Evolutionary conservation across 1,140 invertebrate genomes (phyloP).

Genomic region (Leptoteleia sp.): DNA sequence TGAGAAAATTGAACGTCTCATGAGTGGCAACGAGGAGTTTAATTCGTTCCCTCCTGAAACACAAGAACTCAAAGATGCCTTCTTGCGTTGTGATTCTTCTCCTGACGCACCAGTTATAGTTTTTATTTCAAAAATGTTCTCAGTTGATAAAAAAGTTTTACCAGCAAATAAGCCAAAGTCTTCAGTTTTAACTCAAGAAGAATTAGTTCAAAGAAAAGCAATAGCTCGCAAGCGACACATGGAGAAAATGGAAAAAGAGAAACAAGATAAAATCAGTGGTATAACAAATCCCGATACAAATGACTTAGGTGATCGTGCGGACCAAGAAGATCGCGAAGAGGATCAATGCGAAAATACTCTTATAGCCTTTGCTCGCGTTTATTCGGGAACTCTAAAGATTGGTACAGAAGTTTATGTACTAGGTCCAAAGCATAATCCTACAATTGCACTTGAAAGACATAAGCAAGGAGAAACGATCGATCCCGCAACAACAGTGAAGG

Average conservation of each 20-base stretch:
- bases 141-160: conserved; percentile 86
- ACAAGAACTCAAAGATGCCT: conserved; percentile 87
- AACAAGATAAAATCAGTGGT: conserved; percentile 8
- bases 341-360: conserved; percentile 86
- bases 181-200: conserved; percentile 88
- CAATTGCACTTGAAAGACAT: conserved; percentile 79
- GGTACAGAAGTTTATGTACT: conserved; percentile 92
- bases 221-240: conserved; percentile 85
- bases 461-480: conserved; percentile 78
- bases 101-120: conserved; percentile 89
- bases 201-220: conserved; percentile 87
- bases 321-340: conserved; percentile 49
- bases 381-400: conserved; percentile 91
- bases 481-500: conserved; percentile 83
- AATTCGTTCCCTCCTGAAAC: conserved; percentile 87
- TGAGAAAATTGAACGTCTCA: conserved; percentile 85
- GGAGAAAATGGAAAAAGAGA: conserved; percentile 75
- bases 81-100: conserved; percentile 86
- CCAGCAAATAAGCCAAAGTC: conserved; percentile 88
- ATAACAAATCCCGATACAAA: conserved; percentile 25
- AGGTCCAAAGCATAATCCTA: conserved; percentile 94
- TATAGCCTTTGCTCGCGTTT: conserved; percentile 96
- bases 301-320: conserved; percentile 9
- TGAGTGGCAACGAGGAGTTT: conserved; percentile 84
- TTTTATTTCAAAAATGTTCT: conserved; percentile 98